Conservation (phyloP, 2,888 invertebrate genomes). For the Dicyrtomina minuta region DNA sequence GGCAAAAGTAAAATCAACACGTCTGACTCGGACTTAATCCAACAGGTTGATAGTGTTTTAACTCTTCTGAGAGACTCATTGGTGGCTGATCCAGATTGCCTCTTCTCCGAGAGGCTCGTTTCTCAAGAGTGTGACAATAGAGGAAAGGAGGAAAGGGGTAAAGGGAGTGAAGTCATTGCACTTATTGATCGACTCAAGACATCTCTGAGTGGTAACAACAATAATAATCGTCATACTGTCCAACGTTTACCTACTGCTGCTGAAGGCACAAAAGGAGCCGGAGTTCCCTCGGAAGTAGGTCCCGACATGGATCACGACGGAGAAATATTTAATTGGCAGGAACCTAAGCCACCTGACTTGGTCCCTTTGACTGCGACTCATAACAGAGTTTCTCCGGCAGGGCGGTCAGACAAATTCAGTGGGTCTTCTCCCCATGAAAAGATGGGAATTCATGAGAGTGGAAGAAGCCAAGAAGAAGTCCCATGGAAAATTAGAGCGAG, state of each 20-base stretch:
- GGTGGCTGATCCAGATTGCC: conserved; percentile 56
- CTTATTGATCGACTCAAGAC: conserved; percentile 71
- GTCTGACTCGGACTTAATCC: conserved; percentile 62
- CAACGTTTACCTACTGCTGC: neutral
- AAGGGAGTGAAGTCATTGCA: conserved; percentile 66
- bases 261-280: conserved; percentile 4
- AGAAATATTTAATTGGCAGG: conserved; percentile 25
- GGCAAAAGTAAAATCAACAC: neutral
- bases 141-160: conserved; percentile 59
- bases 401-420: conserved; percentile 20
- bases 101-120: conserved; percentile 11
- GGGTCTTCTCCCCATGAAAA: neutral
- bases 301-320: conserved; percentile 17
- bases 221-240: neutral
- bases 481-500: conserved; percentile 55
- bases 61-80: conserved; percentile 73
- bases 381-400: neutral
- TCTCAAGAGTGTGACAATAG: conserved; percentile 57
- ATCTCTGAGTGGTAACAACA: conserved; percentile 56
- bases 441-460: conserved; percentile 18
- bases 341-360: conserved; percentile 21
- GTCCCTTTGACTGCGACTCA: conserved; percentile 5
- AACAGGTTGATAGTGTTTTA: conserved; percentile 76
- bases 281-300: neutral
- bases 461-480: conserved; percentile 34